Evolutionary conservation across 2,797 vertebrate genomes (phyloP), one percentile per base, ranked within the genome.

Genomic region (Scolopax bukidnonensis): DNA sequence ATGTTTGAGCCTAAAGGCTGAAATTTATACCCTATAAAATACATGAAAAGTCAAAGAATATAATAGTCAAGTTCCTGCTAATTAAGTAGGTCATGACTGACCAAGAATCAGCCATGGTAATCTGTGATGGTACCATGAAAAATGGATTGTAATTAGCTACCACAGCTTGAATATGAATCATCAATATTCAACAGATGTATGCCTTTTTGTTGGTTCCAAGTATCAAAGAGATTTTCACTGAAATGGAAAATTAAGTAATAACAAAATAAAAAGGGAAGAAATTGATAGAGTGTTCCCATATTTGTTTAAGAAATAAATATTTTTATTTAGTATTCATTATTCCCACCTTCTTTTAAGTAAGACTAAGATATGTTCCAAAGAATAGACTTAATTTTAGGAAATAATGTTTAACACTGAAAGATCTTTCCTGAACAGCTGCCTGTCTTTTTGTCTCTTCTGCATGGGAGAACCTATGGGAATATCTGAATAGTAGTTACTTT

Each of bases 141-240:
- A 94, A 94, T 90, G 59, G 18, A 79, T 87, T 93, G 83, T 60
- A 94, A 94, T 94, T 95, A 84, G 13, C 16, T 82, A 76, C 53
- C 65, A 74, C 83, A 74, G 36, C 73, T 77, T 90, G 91, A 92
- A 95, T 91, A 93, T n/a, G 32, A 76, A 88, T 94, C 73, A 92
- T 76, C 43, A 60, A n/a, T 94, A 89, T 94, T 94, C 80, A 79
- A 54, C 76, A 88, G 78, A 86, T 87, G 36, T 53, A 47, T 63
- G 45, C 40, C 16, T 90, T 51, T 84, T 79, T 67, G 43, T 64
- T 93, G 32, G 27, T 86, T 95, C 51, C 33, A 75, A 82, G 47
- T 47, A 69, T 81, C 57, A 90, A 61, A 63, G 11, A 64, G n/a
- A 41, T 93, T 91, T 73, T 87, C 25, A 77, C 36, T 92, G 64